These are phyloP conservation scores for Parus major DNA, from an alignment of 2,113 vertebrate genomes.

Conservation along the genomic window DNA sequence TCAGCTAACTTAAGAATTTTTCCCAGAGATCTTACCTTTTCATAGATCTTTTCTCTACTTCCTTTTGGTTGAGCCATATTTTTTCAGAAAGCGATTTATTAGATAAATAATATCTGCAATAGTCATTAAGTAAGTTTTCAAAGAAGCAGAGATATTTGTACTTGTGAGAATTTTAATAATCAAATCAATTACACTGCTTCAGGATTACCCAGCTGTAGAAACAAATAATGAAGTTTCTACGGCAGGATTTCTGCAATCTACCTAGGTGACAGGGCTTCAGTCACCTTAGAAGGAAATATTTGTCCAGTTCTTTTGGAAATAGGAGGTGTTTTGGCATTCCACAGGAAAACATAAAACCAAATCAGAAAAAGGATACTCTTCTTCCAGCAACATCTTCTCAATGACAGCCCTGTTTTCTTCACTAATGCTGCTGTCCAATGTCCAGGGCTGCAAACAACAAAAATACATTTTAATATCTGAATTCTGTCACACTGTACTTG, in stretches of 20 bases:
- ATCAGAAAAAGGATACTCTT: conserved; percentile 89
- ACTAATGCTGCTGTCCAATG: conserved; percentile 91
- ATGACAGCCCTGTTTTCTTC: conserved; percentile 92
- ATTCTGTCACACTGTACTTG: not conserved
- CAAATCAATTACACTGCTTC: not conserved
- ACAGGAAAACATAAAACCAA: not conserved
- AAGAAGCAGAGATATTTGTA: not conserved
- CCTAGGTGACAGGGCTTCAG: not conserved
- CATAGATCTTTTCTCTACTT: conserved; percentile 72
- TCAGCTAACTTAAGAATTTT: not conserved
- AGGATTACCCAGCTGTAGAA: not conserved
- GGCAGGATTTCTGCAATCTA: not conserved
- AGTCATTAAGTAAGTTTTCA: conserved; percentile 49
- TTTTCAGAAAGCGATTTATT: conserved; percentile 80
- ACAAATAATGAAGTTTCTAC: not conserved
- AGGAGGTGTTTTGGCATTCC: not conserved
- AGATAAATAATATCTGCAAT: conserved; percentile 76
- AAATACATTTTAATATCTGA: not conserved
- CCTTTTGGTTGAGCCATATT: conserved; percentile 80
- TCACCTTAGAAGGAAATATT: not conserved
- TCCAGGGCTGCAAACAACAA: conserved; percentile 85
- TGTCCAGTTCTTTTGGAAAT: not conserved
- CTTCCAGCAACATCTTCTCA: conserved; percentile 95
- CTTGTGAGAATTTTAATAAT: not conserved
- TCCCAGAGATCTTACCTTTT: conserved; percentile 80